Percentiles rank a stretch among this genome's conserved stretches.
Evolutionary conservation across 2,113 vertebrate genomes (phyloP).

Genomic region (Suncus etruscus): DNA sequence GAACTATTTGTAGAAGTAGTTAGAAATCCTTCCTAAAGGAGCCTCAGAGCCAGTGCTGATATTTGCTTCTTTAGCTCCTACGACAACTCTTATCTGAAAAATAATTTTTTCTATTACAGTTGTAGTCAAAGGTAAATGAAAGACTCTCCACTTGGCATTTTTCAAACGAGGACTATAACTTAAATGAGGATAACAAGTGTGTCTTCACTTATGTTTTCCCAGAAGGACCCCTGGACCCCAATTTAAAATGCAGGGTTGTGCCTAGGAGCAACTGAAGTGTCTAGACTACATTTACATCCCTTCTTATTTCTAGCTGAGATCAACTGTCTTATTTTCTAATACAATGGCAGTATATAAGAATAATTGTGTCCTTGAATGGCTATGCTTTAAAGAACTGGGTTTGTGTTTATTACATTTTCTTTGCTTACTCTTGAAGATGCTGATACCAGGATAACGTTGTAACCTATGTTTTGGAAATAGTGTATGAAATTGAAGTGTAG

Average conservation of each 20-base stretch:
- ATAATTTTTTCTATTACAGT: not conserved
- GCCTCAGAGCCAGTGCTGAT: not conserved
- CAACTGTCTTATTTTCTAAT: not conserved
- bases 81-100: not conserved
- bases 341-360: not conserved
- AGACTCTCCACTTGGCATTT: not conserved
- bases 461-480: not conserved
- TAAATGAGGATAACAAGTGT: not conserved
- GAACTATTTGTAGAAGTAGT: not conserved
- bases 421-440: not conserved
- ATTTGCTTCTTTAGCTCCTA: not conserved
- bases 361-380: not conserved
- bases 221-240: not conserved
- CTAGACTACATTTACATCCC: not conserved
- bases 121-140: not conserved
- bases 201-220: not conserved
- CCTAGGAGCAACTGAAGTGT: too few relatives aligned
- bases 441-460: not conserved
- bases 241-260: not conserved
- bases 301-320: not conserved
- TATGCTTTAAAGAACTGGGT: not conserved
- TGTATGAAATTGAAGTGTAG: too few relatives aligned
- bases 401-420: not conserved
- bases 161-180: not conserved
- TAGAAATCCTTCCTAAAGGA: not conserved